Conservation (phyloP, 2,113 vertebrate species). For the Daubentonia madagascariensis region DNA sequence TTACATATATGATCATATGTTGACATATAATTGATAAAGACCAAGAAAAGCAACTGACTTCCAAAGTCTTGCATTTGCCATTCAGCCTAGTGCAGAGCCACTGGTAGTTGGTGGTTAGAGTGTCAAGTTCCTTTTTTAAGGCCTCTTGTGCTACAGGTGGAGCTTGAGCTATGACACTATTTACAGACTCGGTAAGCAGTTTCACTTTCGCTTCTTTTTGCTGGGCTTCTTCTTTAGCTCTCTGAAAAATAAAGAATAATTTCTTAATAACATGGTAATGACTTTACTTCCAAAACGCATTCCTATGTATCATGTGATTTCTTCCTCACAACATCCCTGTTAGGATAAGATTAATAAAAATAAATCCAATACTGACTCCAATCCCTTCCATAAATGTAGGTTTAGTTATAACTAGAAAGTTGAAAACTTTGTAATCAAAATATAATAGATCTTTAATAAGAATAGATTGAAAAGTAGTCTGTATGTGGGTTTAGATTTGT, state of each 20-base stretch:
- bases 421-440: not conserved
- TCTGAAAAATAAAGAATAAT: conserved; percentile 80
- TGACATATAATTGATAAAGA: conserved; percentile 21
- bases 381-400: not conserved
- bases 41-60: conserved; percentile 85
- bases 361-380: not conserved
- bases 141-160: conserved; percentile 94
- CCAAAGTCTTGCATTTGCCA: conserved; percentile 96
- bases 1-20: not conserved
- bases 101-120: conserved; percentile 94
- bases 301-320: not conserved
- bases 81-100: conserved; percentile 95
- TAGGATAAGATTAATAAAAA: not conserved
- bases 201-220: conserved; percentile 98
- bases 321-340: not conserved
- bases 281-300: not conserved
- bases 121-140: conserved; percentile 92
- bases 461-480: not conserved
- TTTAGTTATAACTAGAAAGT: not conserved
- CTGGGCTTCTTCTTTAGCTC: conserved; percentile 95
- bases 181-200: conserved; percentile 94
- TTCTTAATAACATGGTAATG: not conserved
- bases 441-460: not conserved
- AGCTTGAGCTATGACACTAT: conserved; percentile 94
- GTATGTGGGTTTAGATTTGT: not conserved